A percentile compares a stretch with the other conserved stretches of the same genome.
phyloP scores from a whole-genome alignment of 2,113 vertebrate species.

The Tichodroma muraria region DNA sequence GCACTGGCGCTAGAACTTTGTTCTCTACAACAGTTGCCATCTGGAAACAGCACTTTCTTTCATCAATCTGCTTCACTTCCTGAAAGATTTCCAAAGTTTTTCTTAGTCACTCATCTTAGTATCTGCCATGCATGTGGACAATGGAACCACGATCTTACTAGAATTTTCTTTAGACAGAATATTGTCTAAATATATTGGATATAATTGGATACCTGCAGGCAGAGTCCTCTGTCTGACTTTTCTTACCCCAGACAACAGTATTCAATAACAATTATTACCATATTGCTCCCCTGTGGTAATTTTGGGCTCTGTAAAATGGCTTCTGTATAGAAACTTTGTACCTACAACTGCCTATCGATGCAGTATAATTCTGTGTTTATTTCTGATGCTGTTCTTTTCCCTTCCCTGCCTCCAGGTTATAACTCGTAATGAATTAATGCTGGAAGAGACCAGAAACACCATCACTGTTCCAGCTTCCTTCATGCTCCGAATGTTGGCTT shows the following conservation, averaged over 20 bases:
- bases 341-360: neutral
- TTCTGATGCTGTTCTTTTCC: neutral
- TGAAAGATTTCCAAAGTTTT: neutral
- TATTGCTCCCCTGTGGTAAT: neutral
- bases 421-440: conserved; percentile 94
- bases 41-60: neutral
- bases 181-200: no score
- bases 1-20: neutral
- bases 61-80: neutral
- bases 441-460: conserved; percentile 97
- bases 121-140: neutral
- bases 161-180: neutral
- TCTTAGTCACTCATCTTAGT: neutral
- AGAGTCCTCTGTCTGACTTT: neutral
- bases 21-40: neutral
- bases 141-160: neutral
- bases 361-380: neutral
- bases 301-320: neutral
- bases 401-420: conserved; percentile 79
- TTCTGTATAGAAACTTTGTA: neutral
- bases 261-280: neutral
- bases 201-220: neutral
- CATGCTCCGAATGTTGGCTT: conserved; percentile 97
- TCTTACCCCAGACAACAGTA: neutral
- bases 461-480: conserved; percentile 98